Percentiles rank a stretch among this genome's conserved stretches.
phyloP scores from a whole-genome alignment of 1,140 invertebrate species.

The Berghia stephanieae region DNA sequence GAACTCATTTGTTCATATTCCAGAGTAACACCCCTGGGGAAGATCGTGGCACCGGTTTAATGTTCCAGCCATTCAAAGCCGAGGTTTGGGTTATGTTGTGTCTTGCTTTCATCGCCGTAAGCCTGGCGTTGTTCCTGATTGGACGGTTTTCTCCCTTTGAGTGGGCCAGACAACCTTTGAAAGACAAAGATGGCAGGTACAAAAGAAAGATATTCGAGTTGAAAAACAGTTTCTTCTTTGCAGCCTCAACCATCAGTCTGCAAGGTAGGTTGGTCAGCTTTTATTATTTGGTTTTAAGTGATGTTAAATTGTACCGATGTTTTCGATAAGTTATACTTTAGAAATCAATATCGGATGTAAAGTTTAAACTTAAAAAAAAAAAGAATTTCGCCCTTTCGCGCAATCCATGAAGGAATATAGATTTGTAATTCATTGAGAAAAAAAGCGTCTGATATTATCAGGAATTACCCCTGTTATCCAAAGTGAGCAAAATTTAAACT shows the following conservation, averaged over 20 bases:
- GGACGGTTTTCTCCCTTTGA: conserved; percentile 36
- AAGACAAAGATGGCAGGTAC: conserved; percentile 24
- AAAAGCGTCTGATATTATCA: too few relatives aligned
- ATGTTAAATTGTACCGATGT: not conserved
- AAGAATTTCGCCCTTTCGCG: not conserved
- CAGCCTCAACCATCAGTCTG: conserved; percentile 29
- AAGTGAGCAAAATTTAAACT: too few relatives aligned
- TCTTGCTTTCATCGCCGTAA: conserved; percentile 34
- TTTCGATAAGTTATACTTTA: not conserved
- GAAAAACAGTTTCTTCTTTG: conserved; percentile 39
- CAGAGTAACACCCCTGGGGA: too few relatives aligned
- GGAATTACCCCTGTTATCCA: too few relatives aligned
- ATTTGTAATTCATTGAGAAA: not conserved
- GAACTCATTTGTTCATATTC: too few relatives aligned
- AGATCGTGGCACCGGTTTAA: conserved; percentile 28
- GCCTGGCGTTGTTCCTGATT: conserved; percentile 38
- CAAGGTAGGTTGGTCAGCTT: conserved; percentile 30
- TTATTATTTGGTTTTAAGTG: too few relatives aligned
- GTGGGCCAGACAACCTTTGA: conserved; percentile 4
- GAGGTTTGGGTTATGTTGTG: conserved; percentile 31
- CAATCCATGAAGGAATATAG: not conserved
- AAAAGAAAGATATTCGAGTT: conserved; percentile 32
- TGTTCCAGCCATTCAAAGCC: conserved; percentile 34
- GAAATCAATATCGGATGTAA: not conserved
- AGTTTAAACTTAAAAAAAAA: not conserved